A percentile compares a stretch with the other conserved stretches of the same genome.
These are phyloP conservation scores for Varanus komodoensis DNA, from an alignment of 2,113 vertebrate genomes.

Conservation along the genomic window DNA sequence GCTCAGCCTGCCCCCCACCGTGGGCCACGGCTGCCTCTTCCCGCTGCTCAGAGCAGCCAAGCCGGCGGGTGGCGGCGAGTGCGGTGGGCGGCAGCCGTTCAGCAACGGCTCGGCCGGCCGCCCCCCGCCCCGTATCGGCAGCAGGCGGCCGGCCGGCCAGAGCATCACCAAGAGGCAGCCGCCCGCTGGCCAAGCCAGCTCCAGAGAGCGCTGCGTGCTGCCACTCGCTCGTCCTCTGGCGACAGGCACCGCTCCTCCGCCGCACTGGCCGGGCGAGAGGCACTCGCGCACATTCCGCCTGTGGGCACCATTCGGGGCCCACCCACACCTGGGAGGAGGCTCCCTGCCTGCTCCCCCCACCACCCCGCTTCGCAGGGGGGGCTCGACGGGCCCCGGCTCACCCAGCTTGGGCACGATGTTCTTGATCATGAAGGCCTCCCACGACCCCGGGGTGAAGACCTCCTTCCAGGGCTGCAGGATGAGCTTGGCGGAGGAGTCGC, in stretches of 20 bases:
- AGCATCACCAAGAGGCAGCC: background rate
- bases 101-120: background rate
- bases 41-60: background rate
- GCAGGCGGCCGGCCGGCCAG: background rate
- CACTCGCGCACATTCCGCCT: background rate
- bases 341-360: background rate
- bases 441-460: slow-evolving; percentile 94
- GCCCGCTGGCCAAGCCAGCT: background rate
- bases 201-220: background rate
- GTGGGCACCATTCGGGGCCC: no score
- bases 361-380: background rate
- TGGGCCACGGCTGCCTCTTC: background rate
- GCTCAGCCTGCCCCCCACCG: background rate
- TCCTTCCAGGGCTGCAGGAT: slow-evolving; percentile 98
- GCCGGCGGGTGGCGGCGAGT: background rate
- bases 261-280: background rate
- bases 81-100: background rate
- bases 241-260: background rate
- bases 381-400: slow-evolving; percentile 49
- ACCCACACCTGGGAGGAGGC: no score
- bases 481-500: slow-evolving; percentile 93
- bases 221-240: background rate
- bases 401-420: slow-evolving; percentile 97
- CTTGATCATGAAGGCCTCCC: slow-evolving; percentile 99
- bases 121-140: background rate